Evolutionary conservation across 2,888 invertebrate genomes (phyloP), one percentile per base, ranked within the genome.

Genomic region (Polydrusus pterygomalis): DNA sequence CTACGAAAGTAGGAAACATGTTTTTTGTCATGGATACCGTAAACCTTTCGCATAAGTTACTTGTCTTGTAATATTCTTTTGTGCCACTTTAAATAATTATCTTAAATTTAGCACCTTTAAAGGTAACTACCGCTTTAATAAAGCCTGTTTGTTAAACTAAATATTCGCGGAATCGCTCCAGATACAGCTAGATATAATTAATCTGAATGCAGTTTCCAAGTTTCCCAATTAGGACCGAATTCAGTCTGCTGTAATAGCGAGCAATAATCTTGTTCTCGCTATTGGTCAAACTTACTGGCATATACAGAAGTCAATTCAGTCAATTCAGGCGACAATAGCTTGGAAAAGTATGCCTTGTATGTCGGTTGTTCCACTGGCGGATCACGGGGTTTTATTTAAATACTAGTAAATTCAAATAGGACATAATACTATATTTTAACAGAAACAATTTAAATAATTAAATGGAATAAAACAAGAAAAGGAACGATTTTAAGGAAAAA

Each of bases 191-290:
- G n/a, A 38, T 58, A 65, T 70, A 75, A 75, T 75, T 75, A 70
- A 67, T 75, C 75, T 56, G 70, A 75, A 75, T 75, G 75, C 70
- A 75, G 51, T 70, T 75, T 70, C 70, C 49, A 75, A 75, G 70
- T 75, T 70, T 75, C 70, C 70, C 75, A 75, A 75, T 75, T 75
- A 75, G 70, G 70, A 45, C 64, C 65, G 75, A 70, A 75, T 75
- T 70, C 40, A 64, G 40, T 18, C 70, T 49, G 70, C 67, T 49
- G 70, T 49, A 54, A 73, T 64, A 49, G 68, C 58, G 15, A 60
- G 68, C 58, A 60, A 60, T 75, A 70, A 75, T 65, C 65, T 70
- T 56, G 60, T 75, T 49, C 51, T 18, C 58, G 15, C 58, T 67
- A 69, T 60, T 58, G 43, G 67, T 67, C 67, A 67, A 67, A 67